Percentiles rank a stretch among this genome's conserved stretches.
Conservation (phyloP, 2,888 invertebrate genomes). For the Acanthosepion pharaonis region DNA sequence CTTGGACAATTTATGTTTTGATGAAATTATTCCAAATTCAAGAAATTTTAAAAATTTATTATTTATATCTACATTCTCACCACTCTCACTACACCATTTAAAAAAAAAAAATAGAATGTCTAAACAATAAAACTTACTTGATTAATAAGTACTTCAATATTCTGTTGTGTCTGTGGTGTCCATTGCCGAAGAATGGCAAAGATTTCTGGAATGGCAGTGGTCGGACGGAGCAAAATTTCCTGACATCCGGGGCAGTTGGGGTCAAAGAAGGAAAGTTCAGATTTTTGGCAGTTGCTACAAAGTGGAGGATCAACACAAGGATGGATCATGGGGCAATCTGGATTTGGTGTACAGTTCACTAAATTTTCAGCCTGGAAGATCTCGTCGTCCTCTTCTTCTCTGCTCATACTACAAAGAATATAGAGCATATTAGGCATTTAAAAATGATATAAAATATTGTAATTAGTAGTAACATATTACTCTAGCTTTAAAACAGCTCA, state of each 20-base stretch:
- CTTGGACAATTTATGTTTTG: not conserved
- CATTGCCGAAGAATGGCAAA: constrained; percentile 77
- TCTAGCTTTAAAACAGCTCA: too few relatives aligned
- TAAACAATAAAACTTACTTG: constrained; percentile 69
- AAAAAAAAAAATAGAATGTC: too few relatives aligned
- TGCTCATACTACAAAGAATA: constrained; percentile 24
- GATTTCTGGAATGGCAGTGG: constrained; percentile 75
- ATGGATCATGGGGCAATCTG: constrained; percentile 71
- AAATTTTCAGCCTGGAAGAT: not conserved
- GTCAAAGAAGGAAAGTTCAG: constrained; percentile 76
- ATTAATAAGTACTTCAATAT: constrained; percentile 74
- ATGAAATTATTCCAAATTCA: too few relatives aligned
- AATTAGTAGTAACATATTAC: too few relatives aligned
- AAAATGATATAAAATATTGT: not conserved
- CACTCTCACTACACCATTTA: not conserved
- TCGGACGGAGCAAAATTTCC: constrained; percentile 69
- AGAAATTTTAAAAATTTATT: not conserved
- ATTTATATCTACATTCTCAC: not conserved
- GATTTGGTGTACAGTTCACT: not conserved
- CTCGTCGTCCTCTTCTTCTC: constrained; percentile 40
- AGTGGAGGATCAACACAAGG: constrained; percentile 76
- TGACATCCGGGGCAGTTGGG: constrained; percentile 75
- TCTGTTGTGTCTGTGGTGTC: constrained; percentile 77
- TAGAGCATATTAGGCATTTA: not conserved
- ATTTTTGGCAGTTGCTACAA: constrained; percentile 74